phyloP scores from a whole-genome alignment of 2,113 vertebrate species.

The Drymodes brunneopygia region DNA sequence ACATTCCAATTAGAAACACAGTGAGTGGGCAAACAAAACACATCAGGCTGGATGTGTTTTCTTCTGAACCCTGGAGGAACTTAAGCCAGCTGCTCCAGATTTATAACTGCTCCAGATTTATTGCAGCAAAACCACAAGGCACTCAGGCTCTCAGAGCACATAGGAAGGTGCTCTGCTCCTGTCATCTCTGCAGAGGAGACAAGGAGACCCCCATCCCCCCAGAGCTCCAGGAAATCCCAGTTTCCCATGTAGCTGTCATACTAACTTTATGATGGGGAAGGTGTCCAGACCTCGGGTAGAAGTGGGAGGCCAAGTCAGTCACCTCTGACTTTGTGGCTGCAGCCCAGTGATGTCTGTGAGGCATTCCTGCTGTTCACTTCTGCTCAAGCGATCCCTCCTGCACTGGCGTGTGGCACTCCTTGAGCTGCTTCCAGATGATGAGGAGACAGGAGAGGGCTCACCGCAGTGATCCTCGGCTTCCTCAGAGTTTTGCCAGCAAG shows the following conservation, averaged over 20 bases:
- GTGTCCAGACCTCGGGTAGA: neutral
- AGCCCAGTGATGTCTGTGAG: neutral
- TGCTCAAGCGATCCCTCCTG: neutral
- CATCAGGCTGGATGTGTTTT: slow-evolving; percentile 47
- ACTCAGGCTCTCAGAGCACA: neutral
- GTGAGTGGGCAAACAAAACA: slow-evolving; percentile 59
- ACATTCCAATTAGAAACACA: slow-evolving; percentile 52
- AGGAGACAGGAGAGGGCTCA: neutral
- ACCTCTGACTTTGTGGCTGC: neutral
- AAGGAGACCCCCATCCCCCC: neutral
- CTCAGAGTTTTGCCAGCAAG: neutral
- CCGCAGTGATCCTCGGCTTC: fast-evolving
- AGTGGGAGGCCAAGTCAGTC: neutral
- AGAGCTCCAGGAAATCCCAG: neutral
- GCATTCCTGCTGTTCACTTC: neutral
- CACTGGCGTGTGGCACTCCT: fast-evolving
- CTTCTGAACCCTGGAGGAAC: slow-evolving; percentile 45
- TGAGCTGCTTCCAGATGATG: neutral
- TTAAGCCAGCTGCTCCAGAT: slow-evolving; percentile 51
- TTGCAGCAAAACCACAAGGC: neutral
- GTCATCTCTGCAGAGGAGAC: neutral
- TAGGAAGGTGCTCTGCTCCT: slow-evolving; percentile 31
- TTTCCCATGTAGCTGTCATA: neutral
- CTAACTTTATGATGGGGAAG: neutral
- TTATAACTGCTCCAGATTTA: slow-evolving; percentile 51